These are phyloP conservation scores for Mirza zaza DNA, from an alignment of 2,113 vertebrate species.

Conservation along the genomic window DNA sequence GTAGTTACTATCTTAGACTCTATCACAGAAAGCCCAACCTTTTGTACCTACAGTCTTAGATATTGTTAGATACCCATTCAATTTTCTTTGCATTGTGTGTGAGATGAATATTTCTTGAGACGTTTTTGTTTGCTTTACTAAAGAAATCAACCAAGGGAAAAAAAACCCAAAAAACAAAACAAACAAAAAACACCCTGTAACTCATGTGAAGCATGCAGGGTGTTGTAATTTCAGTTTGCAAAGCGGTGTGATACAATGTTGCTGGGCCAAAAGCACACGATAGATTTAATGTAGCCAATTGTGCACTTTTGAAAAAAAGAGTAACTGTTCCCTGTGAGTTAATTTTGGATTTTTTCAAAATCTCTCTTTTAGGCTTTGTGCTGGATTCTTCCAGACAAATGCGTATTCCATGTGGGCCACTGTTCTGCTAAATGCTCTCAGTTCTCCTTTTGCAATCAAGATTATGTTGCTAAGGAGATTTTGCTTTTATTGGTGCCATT, in stretches of 20 bases:
- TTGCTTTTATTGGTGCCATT: slow-evolving; percentile 99
- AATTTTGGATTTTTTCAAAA: slow-evolving; percentile 97
- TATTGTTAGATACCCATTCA: slow-evolving; percentile 73
- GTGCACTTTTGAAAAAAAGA: slow-evolving; percentile 93
- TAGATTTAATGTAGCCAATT: slow-evolving; percentile 96
- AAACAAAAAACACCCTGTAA: slow-evolving; percentile 72
- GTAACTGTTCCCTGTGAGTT: slow-evolving; percentile 99
- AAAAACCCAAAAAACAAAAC: slow-evolving; percentile 50
- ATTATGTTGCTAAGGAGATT: slow-evolving; percentile 99
- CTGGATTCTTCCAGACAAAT: slow-evolving; percentile 92
- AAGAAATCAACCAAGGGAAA: slow-evolving; percentile 62
- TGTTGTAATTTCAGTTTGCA: slow-evolving; percentile 86
- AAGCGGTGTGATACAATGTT: slow-evolving; percentile 91
- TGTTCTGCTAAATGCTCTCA: slow-evolving; percentile 94
- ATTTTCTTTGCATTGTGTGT: slow-evolving; percentile 66
- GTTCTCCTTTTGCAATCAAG: slow-evolving; percentile 95
- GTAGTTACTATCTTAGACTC: slow-evolving; percentile 36
- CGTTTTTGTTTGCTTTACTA: slow-evolving; percentile 63
- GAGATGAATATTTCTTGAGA: slow-evolving; percentile 73
- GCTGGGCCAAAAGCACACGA: slow-evolving; percentile 88
- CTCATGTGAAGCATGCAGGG: slow-evolving; percentile 77
- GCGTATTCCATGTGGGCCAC: slow-evolving; percentile 91
- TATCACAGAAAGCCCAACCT: slow-evolving; percentile 23
- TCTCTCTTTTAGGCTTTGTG: slow-evolving; percentile 95
- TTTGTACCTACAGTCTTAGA: slow-evolving; percentile 63